Conservation (phyloP, 2,113 vertebrate species). For the Leptosomus discolor region DNA sequence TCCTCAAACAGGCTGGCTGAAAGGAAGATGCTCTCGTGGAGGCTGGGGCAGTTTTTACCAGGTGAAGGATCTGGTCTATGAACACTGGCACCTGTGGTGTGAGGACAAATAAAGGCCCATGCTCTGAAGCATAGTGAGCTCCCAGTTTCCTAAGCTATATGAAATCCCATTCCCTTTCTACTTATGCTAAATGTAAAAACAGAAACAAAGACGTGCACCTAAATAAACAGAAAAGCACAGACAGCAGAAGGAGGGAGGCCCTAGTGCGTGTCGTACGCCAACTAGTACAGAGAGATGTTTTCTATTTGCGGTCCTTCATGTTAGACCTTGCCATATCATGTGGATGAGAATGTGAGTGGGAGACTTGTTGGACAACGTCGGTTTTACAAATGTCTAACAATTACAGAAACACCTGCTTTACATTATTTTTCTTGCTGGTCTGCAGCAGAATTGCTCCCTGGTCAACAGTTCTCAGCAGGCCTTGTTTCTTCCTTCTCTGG, state of each 20-base stretch:
- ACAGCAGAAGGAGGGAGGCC: conserved; percentile 39
- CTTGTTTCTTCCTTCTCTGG: neutral
- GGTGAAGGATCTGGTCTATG: neutral
- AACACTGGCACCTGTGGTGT: neutral
- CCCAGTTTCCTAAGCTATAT: neutral
- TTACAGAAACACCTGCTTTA: conserved; percentile 57
- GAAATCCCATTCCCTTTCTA: conserved; percentile 69
- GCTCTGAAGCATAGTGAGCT: conserved; percentile 6
- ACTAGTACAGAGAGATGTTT: conserved; percentile 50
- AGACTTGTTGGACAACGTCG: neutral
- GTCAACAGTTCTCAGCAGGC: neutral
- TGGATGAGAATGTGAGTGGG: conserved; percentile 22
- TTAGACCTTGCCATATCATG: neutral
- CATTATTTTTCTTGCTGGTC: conserved; percentile 38
- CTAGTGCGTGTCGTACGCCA: conserved; percentile 4
- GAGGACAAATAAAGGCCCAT: neutral
- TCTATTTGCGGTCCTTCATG: conserved; percentile 20
- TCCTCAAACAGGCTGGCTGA: neutral
- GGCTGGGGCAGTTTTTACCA: neutral
- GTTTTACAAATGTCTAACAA: conserved; percentile 19
- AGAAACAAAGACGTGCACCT: conserved; percentile 68
- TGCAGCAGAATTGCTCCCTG: conserved; percentile 23
- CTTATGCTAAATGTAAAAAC: conserved; percentile 61
- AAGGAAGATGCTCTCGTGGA: neutral
- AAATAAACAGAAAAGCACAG: conserved; percentile 63